A percentile compares a stretch with the other conserved stretches of the same genome.
These are phyloP conservation scores for Crotophaga sulcirostris DNA, from an alignment of 2,113 vertebrate genomes.

Conservation along the genomic window DNA sequence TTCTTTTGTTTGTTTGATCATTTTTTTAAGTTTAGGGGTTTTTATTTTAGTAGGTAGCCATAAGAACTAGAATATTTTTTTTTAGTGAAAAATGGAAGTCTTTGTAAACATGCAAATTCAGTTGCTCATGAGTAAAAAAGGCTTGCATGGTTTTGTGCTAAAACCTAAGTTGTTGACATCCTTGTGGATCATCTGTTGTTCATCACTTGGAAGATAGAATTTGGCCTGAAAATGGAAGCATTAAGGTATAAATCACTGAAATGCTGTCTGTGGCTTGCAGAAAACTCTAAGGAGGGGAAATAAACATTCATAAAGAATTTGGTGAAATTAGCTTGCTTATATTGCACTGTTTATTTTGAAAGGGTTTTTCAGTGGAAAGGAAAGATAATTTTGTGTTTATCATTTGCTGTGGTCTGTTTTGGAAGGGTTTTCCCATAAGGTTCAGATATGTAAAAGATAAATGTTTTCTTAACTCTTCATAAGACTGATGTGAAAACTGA, in stretches of 20 bases:
- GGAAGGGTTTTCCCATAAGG: not conserved
- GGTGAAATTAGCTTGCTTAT: constrained; percentile 44
- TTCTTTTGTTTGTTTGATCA: not conserved
- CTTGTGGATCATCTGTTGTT: constrained; percentile 14
- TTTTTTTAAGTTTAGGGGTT: not conserved
- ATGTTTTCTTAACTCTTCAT: not conserved
- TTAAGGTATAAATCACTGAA: constrained; percentile 35
- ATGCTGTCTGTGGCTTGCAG: constrained; percentile 1
- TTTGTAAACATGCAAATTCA: not conserved
- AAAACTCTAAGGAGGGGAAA: not conserved
- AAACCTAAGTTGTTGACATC: not conserved
- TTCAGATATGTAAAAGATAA: not conserved
- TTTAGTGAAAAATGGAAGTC: not conserved
- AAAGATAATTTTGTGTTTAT: not conserved
- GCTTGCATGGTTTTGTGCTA: not conserved
- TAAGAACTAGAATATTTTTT: not conserved
- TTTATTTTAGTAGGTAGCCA: not conserved
- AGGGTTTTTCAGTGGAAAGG: not conserved
- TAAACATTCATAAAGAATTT: constrained; percentile 28
- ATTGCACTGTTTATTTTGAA: not conserved
- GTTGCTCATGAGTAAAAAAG: not conserved
- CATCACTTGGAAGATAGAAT: constrained; percentile 1
- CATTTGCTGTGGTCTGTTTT: not conserved
- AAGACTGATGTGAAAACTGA: not conserved
- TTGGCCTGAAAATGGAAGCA: constrained; percentile 1